These are phyloP conservation scores for Lithophane socia DNA, from an alignment of 2,888 invertebrate genomes.

Conservation along the genomic window DNA sequence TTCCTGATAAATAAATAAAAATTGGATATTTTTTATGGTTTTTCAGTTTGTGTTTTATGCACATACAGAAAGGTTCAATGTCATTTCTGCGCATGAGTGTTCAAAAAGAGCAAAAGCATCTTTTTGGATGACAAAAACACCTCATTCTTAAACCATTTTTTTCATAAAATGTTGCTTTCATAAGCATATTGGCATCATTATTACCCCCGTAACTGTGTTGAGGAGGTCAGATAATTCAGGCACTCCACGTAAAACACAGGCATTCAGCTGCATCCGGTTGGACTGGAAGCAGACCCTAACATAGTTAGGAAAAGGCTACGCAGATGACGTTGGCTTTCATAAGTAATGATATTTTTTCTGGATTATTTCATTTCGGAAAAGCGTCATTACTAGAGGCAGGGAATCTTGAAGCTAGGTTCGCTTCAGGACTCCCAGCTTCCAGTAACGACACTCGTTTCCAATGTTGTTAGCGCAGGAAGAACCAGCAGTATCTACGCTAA, in stretches of 20 bases:
- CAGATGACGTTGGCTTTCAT: background rate
- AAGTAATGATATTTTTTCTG: background rate
- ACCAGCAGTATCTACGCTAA: no score
- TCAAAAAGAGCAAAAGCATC: background rate
- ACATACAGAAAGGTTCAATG: background rate
- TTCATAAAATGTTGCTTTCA: background rate
- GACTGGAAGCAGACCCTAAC: no score
- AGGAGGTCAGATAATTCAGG: background rate
- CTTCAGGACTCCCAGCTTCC: no score
- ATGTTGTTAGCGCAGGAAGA: background rate
- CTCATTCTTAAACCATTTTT: background rate
- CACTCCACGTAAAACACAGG: background rate
- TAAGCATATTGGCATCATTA: background rate
- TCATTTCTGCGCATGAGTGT: no score
- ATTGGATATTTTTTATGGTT: no score
- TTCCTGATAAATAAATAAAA: no score
- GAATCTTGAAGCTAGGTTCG: background rate
- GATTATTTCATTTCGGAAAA: background rate
- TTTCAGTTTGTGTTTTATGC: background rate
- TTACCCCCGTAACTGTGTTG: background rate
- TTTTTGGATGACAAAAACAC: background rate
- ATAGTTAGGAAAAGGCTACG: no score
- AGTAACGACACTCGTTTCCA: no score
- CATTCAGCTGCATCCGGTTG: background rate
- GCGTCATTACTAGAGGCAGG: background rate